These are phyloP conservation scores for Drosophila quadrilineata DNA, from an alignment of 1,140 invertebrate species.

Conservation along the genomic window DNA sequence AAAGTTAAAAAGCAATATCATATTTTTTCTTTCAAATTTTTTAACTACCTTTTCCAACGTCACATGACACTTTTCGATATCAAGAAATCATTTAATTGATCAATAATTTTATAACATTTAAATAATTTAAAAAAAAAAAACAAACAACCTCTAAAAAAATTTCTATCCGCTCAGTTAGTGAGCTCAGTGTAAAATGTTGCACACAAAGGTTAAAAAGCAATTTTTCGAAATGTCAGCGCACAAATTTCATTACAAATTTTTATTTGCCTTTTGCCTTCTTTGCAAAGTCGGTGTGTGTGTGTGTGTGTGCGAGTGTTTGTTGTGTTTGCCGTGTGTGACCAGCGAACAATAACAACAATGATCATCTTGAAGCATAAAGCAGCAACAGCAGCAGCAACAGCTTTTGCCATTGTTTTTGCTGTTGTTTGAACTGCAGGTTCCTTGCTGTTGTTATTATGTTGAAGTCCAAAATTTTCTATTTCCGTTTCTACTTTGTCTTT, in stretches of 20 bases:
- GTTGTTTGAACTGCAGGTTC: conserved; percentile 35
- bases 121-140: too few relatives aligned
- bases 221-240: conserved; percentile 78
- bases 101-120: too few relatives aligned
- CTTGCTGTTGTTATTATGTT: conserved; percentile 8
- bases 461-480: conserved; percentile 23
- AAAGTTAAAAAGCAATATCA: too few relatives aligned
- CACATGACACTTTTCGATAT: too few relatives aligned
- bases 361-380: conserved; percentile 14
- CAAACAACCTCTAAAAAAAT: too few relatives aligned
- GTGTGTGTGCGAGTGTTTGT: neutral
- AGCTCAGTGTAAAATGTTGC: too few relatives aligned
- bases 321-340: conserved; percentile 17
- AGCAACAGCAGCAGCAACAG: neutral
- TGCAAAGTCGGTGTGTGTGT: neutral
- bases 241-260: conserved; percentile 78
- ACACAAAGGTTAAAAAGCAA: conserved; percentile 78
- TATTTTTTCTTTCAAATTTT: too few relatives aligned
- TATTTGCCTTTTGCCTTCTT: conserved; percentile 57
- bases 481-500: conserved; percentile 11
- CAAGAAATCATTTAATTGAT: too few relatives aligned
- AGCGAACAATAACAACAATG: conserved; percentile 34
- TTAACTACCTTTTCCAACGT: too few relatives aligned
- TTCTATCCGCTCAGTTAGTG: too few relatives aligned
- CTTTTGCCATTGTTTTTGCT: conserved; percentile 13